Conservation (phyloP, 2,113 vertebrate genomes). For the Ranitomeya imitator region DNA sequence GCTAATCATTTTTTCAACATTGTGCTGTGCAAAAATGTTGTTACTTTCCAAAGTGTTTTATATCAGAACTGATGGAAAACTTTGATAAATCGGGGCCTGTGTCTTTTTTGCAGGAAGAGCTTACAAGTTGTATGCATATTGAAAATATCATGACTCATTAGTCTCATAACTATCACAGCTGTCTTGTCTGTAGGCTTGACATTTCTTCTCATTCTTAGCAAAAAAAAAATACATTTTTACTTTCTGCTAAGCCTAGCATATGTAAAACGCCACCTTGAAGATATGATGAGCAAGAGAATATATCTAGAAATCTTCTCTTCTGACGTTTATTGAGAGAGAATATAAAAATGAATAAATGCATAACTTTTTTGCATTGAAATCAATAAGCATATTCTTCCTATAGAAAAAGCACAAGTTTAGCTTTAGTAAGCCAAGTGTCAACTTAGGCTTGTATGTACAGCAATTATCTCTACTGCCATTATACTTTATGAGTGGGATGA, state of each 20-base stretch:
- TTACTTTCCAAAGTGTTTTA: no score
- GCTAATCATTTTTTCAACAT: no score
- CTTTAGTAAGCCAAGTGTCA: neutral
- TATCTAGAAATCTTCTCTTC: neutral
- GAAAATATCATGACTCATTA: neutral
- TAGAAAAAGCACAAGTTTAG: neutral
- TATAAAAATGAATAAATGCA: neutral
- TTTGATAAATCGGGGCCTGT: no score
- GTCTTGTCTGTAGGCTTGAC: neutral
- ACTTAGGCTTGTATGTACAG: neutral
- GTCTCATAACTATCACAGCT: no score
- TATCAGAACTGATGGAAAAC: no score
- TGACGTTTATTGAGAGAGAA: neutral
- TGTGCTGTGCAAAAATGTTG: no score
- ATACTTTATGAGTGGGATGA: neutral
- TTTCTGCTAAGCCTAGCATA: neutral
- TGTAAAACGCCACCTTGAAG: neutral
- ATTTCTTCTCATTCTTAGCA: neutral
- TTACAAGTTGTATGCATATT: neutral
- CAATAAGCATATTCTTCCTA: neutral
- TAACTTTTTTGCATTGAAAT: neutral
- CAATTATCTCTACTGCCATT: neutral
- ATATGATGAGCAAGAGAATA: neutral
- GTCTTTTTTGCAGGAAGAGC: neutral
- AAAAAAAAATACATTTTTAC: neutral